These are phyloP conservation scores for Amiota mariae DNA, from an alignment of 2,888 invertebrate genomes.

Conservation along the genomic window DNA sequence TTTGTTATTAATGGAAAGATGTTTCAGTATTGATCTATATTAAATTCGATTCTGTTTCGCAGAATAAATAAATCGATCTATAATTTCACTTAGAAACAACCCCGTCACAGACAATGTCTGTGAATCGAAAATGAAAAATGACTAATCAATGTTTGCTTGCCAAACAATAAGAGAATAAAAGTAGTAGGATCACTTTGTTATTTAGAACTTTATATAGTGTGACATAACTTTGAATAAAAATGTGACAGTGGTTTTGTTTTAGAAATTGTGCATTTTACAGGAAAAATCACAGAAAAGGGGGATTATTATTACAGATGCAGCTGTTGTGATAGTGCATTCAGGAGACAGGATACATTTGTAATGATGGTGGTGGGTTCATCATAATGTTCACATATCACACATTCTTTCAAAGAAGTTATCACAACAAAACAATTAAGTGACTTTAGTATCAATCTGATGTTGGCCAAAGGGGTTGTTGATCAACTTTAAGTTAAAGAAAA, in stretches of 20 bases:
- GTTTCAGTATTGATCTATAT: too few species aligned
- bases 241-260: slow-evolving; percentile 60
- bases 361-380: background rate
- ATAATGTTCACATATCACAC: background rate
- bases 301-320: slow-evolving; percentile 47
- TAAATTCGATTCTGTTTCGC: too few species aligned
- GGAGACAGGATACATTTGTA: background rate
- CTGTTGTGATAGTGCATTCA: slow-evolving; percentile 51
- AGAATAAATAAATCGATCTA: too few species aligned
- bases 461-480: too few species aligned
- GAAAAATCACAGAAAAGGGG: slow-evolving; percentile 39
- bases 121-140: slow-evolving; percentile 69
- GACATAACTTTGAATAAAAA: slow-evolving; percentile 50
- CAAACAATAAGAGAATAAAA: slow-evolving; percentile 3
- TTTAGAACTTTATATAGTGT: slow-evolving; percentile 6
- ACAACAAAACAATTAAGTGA: too few species aligned
- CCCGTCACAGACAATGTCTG: slow-evolving; percentile 10
- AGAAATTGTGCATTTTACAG: slow-evolving; percentile 58
- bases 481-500: too few species aligned
- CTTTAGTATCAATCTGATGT: too few species aligned
- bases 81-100: too few species aligned
- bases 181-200: background rate
- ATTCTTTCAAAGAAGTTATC: background rate
- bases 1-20: too few species aligned
- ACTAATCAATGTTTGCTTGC: slow-evolving; percentile 50